A percentile compares a stretch with the other conserved stretches of the same genome.
Evolutionary conservation across 2,888 invertebrate species (phyloP).

Genomic region (Drosophila austrosaltans): DNA sequence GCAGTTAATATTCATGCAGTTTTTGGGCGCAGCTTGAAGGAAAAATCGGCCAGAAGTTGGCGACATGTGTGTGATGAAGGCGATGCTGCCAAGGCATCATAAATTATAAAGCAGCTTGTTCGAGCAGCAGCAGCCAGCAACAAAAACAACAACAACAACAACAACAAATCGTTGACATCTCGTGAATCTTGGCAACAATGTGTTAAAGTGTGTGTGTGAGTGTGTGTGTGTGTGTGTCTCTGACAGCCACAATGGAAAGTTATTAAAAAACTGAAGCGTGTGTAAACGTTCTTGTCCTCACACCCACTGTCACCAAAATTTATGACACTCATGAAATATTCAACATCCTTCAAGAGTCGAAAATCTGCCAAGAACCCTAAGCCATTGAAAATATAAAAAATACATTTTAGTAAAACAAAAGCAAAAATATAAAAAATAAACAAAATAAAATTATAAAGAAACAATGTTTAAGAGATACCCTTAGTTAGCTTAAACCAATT

Average conservation of each 20-base stretch:
- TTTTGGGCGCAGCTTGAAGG: constrained; percentile 62
- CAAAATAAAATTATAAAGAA: constrained; percentile 20
- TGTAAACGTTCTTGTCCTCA: constrained; percentile 40
- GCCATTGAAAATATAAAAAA: constrained; percentile 69
- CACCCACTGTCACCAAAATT: constrained; percentile 32
- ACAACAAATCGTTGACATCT: constrained; percentile 54
- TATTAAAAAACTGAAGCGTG: constrained; percentile 63
- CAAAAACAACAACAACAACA: constrained; percentile 29
- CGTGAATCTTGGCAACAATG: constrained; percentile 44
- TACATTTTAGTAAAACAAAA: constrained; percentile 50
- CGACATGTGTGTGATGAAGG: constrained; percentile 58
- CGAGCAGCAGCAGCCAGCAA: constrained; percentile 38
- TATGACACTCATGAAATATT: constrained; percentile 71
- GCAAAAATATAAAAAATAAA: too few species aligned
- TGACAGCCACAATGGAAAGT: constrained; percentile 70
- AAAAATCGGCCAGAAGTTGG: constrained; percentile 63
- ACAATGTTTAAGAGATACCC: constrained; percentile 5
- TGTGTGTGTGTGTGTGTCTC: constrained; percentile 36
- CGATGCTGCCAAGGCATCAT: constrained; percentile 69
- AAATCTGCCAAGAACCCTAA: constrained; percentile 53
- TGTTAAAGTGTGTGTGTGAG: constrained; percentile 35
- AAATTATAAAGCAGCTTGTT: constrained; percentile 75
- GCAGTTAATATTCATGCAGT: constrained; percentile 78
- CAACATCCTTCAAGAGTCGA: constrained; percentile 50
- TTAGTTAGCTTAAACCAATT: not conserved